phyloP scores from a whole-genome alignment of 2,888 invertebrate genomes.

The Steromphala cineraria region DNA sequence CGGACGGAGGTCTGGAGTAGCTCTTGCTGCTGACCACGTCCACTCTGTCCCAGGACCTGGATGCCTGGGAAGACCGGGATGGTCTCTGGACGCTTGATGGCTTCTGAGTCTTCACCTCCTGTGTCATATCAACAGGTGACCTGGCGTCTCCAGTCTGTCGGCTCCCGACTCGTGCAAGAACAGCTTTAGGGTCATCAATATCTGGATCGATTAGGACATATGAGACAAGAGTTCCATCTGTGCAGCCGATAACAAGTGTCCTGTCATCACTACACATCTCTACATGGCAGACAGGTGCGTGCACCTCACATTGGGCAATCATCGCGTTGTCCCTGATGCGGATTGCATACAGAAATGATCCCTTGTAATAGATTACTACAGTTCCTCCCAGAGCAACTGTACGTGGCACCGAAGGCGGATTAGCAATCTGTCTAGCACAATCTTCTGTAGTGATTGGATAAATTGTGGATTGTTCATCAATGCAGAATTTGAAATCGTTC shows the following conservation, averaged over 20 bases:
- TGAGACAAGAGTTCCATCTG: constrained; percentile 68
- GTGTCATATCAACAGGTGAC: neutral
- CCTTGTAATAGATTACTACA: constrained; percentile 60
- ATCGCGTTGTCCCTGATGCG: constrained; percentile 57
- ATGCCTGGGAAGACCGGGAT: constrained; percentile 20
- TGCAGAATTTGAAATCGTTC: constrained; percentile 60
- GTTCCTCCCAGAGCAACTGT: constrained; percentile 60
- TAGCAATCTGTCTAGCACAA: constrained; percentile 49
- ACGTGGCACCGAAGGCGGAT: constrained; percentile 47
- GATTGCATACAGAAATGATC: constrained; percentile 49
- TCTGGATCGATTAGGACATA: constrained; percentile 67
- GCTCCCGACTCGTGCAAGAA: constrained; percentile 43
- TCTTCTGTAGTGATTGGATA: constrained; percentile 60
- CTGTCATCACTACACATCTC: constrained; percentile 66
- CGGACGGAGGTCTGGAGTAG: constrained; percentile 67
- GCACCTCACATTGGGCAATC: constrained; percentile 66
- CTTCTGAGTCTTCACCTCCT: neutral
- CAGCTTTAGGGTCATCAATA: constrained; percentile 39
- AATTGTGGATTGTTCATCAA: constrained; percentile 65
- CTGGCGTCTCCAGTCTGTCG: constrained; percentile 31
- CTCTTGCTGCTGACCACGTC: constrained; percentile 47
- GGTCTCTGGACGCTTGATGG: constrained; percentile 25
- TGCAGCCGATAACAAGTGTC: constrained; percentile 70
- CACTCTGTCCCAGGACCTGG: constrained; percentile 67
- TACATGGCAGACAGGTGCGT: constrained; percentile 60